Evolutionary conservation across 2,888 invertebrate species (phyloP), one percentile per base, ranked within the genome.

Genomic region (Drosophila hawaiiensis): DNA sequence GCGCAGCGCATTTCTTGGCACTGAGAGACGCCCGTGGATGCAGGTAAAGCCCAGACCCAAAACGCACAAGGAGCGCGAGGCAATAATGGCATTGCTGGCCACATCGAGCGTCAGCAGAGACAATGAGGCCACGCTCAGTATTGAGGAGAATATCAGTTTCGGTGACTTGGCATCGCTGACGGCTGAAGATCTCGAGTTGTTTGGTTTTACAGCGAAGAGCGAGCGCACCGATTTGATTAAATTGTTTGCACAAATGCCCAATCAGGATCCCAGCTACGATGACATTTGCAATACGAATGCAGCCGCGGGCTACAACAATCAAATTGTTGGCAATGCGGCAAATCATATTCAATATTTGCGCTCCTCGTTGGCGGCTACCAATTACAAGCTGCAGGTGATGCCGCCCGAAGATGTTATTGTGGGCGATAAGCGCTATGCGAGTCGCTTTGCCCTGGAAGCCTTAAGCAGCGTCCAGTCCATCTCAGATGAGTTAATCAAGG

Each of bases 351-450:
- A 89, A 50, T 82, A 84, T 12, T 80, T 93, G 84, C 89, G 91
- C 19, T 90, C 92, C 4, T 90, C 93, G 1, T 39, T 93, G 37
- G 82, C 91, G 0, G 91, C 90, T 22, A 91, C 93, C 25, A 91
- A 93, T 56, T 91, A 93, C 55, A 93, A 93, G 76, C 69, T 93
- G 31, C 82, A 90, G 63, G 76, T 93, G 12, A 83, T 82, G 75
- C 91, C 91, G 6, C 87, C 92, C 0, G 91, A 92, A 14, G 93
- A 93, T 82, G 83, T 92, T n/a, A 67, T 93, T 9, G 83, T 93
- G 0, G 93, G 92, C 6, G 93, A 93, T 16, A 93, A 91, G 28
- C 83, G 86, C n/a, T 93, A 91, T 73, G 93, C 93, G 0, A 93
- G 93, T 62, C 88, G 91, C 53, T 92, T 92, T 64, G 92, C 93